Percentiles rank a stretch among this genome's conserved stretches.
These are phyloP conservation scores for Epizoanthus ramosus DNA, from an alignment of 92 coral and sea anemone genomes.

Conservation along the genomic window DNA sequence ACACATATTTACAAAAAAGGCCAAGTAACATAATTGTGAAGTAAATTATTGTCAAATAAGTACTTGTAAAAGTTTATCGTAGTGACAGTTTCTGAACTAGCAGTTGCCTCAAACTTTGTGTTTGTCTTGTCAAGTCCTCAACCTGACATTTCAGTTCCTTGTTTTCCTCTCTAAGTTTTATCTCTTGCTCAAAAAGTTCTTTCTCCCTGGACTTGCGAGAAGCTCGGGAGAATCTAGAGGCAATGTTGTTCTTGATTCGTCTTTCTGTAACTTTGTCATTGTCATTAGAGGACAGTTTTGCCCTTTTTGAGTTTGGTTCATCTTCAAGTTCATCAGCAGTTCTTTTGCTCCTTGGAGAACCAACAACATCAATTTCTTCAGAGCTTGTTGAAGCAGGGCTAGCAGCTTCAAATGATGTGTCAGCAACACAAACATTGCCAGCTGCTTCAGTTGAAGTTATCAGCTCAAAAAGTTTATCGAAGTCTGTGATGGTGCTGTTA, in stretches of 20 bases:
- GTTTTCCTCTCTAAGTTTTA: constrained; percentile 71
- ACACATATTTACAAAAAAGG: not conserved
- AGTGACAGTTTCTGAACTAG: constrained; percentile 76
- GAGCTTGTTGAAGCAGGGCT: constrained; percentile 18
- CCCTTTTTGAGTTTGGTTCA: not conserved
- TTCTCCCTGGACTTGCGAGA: constrained; percentile 72
- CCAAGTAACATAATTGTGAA: not conserved
- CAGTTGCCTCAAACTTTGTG: constrained; percentile 66
- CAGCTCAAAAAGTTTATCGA: constrained; percentile 32
- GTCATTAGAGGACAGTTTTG: not conserved
- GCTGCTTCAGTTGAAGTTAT: not conserved
- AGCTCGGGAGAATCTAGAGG: constrained; percentile 87
- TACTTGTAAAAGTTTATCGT: not conserved
- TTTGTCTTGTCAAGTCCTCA: constrained; percentile 65
- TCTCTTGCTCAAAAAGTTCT: constrained; percentile 77
- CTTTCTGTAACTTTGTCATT: constrained; percentile 65
- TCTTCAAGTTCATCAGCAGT: constrained; percentile 3
- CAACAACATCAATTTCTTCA: constrained; percentile 11
- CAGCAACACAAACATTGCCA: not conserved
- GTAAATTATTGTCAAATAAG: not conserved
- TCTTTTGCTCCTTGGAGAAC: constrained; percentile 18
- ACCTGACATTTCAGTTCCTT: constrained; percentile 62
- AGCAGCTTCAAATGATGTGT: not conserved
- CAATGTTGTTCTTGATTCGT: constrained; percentile 88
- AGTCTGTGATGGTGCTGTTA: not conserved